Conservation (phyloP, 64 coral and sea anemone genomes). For the Montipora efflorescens region DNA sequence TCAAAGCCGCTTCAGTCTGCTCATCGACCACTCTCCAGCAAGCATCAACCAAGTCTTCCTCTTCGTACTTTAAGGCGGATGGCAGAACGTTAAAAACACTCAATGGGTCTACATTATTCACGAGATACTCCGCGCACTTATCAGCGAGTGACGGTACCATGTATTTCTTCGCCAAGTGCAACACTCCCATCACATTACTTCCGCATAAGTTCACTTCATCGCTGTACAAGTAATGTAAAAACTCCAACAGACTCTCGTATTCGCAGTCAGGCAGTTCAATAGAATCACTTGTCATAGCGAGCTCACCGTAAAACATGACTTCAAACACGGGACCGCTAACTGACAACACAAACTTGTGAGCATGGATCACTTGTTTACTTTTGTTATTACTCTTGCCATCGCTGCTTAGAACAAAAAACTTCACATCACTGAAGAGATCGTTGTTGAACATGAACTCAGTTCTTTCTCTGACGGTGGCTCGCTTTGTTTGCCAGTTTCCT, state of each 20-base stretch:
- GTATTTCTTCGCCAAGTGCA: slow-evolving; percentile 28
- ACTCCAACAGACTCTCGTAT: background rate
- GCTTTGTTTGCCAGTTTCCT: slow-evolving; percentile 22
- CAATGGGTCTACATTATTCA: background rate
- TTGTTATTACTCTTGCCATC: background rate
- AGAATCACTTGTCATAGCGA: background rate
- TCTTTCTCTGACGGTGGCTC: slow-evolving; percentile 23
- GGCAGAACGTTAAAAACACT: background rate
- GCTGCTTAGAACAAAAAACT: background rate
- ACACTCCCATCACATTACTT: slow-evolving; percentile 33
- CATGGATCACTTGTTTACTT: slow-evolving; percentile 25
- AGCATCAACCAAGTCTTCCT: background rate
- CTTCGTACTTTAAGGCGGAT: background rate
- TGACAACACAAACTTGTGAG: slow-evolving; percentile 41
- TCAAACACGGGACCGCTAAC: slow-evolving; percentile 31
- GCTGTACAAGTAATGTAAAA: slow-evolving; percentile 17
- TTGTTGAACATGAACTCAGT: slow-evolving; percentile 17
- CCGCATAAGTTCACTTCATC: slow-evolving; percentile 12
- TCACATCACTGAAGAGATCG: slow-evolving; percentile 34
- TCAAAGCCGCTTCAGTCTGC: background rate
- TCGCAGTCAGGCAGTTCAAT: slow-evolving; percentile 23
- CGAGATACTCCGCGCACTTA: background rate
- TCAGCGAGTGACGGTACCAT: slow-evolving; percentile 20
- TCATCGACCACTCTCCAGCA: background rate
- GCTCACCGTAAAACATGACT: slow-evolving; percentile 24